Evolutionary conservation across 2,888 invertebrate genomes (phyloP).

Genomic region (Cabera pusaria): DNA sequence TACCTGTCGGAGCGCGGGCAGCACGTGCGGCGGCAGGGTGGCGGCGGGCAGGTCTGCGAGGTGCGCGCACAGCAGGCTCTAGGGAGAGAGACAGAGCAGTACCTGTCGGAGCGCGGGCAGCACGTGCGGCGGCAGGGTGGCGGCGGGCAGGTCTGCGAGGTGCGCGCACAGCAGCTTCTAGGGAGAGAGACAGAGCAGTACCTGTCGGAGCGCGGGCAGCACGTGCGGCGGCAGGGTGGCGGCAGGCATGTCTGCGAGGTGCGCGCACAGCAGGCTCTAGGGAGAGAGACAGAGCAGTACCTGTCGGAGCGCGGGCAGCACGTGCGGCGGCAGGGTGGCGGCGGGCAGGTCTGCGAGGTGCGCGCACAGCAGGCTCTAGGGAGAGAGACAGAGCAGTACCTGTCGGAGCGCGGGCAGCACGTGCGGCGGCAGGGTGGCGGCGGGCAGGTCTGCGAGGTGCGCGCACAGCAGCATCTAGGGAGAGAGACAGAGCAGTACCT

Average conservation of each 20-base stretch:
- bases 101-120: not conserved
- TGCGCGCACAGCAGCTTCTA: no score
- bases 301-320: not conserved
- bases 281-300: not conserved
- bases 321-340: not conserved
- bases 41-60: not conserved
- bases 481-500: no score
- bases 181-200: no score
- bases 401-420: not conserved
- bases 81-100: no score
- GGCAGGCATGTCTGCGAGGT: not conserved
- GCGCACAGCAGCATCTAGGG: no score
- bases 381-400: not conserved
- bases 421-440: not conserved
- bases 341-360: not conserved
- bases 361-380: not conserved
- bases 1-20: not conserved
- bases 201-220: not conserved
- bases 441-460: not conserved
- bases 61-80: no score
- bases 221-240: not conserved
- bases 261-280: not conserved
- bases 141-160: not conserved
- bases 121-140: constrained; percentile 1
- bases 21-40: constrained; percentile 1